Evolutionary conservation across 2,113 vertebrate species (phyloP), one percentile per base, ranked within the genome.

Genomic region (Neolamprologus longior): DNA sequence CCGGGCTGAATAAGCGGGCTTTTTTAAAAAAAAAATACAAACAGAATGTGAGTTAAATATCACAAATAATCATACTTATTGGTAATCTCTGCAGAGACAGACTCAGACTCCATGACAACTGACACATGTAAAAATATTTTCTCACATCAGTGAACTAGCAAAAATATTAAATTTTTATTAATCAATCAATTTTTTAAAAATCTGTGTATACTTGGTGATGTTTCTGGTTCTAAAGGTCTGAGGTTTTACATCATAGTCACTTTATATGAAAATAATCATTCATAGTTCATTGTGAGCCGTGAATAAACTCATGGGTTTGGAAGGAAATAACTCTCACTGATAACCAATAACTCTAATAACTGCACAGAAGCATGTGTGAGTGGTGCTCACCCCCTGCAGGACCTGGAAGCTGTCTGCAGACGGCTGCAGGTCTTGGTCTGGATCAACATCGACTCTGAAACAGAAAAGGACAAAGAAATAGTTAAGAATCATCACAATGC

Each of bases 331-430:
- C 9, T 17, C 24, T 37, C 63, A 68, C 33, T 37, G 33, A 66
- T 21, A 66, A 37, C 61, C 19, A 66, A 66, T 66, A 66, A 66
- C 61, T 37, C 19, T 37, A 66, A 66, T 37, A 66, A n/a, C 19
- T 37, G 1, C 61, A 66, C 11, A 66, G 61, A 66, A 66, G 61
- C 61, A 66, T 21, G 6, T 19, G 52, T 79, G 24, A 53, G 9
- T 2, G 10, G 6, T 90, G 96, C 98, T 99, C 96, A 99, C 99
- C 95, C 97, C 97, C 95, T 99, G 99, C 85, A 99, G 96, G 92
- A 99, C 98, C 97, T 99, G 98, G 96, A 99, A 99, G 95, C 96
- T 99, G 96, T 99, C 98, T 8, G 97, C 97, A 93, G 96, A 97
- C 37, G 95, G 96, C 89, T 98, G 97, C 68, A 96, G 97, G 94